Evolutionary conservation across 2,888 invertebrate species (phyloP).

Genomic region (Macroteleia sp.): DNA sequence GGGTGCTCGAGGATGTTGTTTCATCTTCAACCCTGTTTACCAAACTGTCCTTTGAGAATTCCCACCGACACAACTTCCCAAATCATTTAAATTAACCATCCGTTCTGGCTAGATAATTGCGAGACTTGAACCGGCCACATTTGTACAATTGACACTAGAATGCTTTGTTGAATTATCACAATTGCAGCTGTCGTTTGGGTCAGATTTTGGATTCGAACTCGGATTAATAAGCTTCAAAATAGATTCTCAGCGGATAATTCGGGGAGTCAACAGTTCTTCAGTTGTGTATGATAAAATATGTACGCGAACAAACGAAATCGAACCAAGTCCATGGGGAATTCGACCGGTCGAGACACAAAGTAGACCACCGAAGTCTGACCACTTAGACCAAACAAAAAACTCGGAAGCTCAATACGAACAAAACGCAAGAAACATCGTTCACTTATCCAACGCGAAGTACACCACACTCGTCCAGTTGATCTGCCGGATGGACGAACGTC

Average conservation of each 20-base stretch:
- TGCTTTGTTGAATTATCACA: not conserved
- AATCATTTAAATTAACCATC: too few species aligned
- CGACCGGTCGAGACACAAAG: too few species aligned
- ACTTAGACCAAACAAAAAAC: too few species aligned
- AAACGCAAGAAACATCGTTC: not conserved
- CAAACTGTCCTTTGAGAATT: not conserved
- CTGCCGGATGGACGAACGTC: not conserved
- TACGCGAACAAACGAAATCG: too few species aligned
- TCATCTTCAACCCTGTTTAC: not conserved
- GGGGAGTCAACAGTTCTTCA: too few species aligned
- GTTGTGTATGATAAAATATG: too few species aligned
- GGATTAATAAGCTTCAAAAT: too few species aligned
- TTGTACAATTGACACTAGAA: not conserved
- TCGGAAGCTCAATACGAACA: too few species aligned
- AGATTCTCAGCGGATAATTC: too few species aligned
- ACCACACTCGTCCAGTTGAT: slow-evolving; percentile 2
- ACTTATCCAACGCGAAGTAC: slow-evolving; percentile 3
- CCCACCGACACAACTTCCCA: not conserved
- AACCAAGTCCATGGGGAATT: too few species aligned
- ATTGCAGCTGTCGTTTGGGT: not conserved
- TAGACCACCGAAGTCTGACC: too few species aligned
- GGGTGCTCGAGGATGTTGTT: not conserved
- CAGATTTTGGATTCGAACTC: too few species aligned
- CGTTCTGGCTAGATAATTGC: not conserved
- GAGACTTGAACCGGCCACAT: not conserved